Conservation (phyloP, 2,113 vertebrate species). For the Seriola quinqueradiata region DNA sequence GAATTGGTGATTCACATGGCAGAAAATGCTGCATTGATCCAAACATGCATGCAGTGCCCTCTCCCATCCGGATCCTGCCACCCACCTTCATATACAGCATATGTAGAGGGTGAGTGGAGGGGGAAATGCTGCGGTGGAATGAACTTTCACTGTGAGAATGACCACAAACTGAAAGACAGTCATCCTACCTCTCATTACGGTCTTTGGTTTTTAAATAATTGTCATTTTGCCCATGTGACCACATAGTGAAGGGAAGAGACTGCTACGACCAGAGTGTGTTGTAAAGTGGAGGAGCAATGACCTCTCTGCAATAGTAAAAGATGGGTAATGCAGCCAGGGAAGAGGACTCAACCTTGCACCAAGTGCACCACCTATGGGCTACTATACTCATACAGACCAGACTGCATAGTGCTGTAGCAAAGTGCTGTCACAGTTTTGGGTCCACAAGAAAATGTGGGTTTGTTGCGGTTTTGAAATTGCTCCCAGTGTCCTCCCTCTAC, state of each 20-base stretch:
- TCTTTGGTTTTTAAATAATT: constrained; percentile 64
- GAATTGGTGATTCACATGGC: constrained; percentile 26
- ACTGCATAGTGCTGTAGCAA: constrained; percentile 22
- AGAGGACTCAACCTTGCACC: constrained; percentile 33
- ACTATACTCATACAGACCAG: constrained; percentile 13
- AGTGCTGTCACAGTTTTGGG: constrained; percentile 18
- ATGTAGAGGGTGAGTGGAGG: constrained; percentile 56
- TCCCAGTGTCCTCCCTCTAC: constrained; percentile 3
- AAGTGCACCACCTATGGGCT: constrained; percentile 53
- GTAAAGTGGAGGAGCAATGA: constrained; percentile 35
- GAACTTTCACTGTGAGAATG: constrained; percentile 75
- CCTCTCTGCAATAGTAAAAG: constrained; percentile 38
- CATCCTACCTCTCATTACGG: constrained; percentile 80
- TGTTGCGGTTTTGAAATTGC: not conserved
- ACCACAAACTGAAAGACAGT: constrained; percentile 73
- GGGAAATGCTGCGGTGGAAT: constrained; percentile 48
- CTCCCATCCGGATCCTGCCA: constrained; percentile 51
- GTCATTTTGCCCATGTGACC: constrained; percentile 55
- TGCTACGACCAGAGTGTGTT: constrained; percentile 23
- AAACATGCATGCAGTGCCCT: constrained; percentile 62
- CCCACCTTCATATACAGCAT: constrained; percentile 62
- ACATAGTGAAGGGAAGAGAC: not conserved
- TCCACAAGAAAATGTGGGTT: constrained; percentile 16
- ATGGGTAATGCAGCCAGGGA: constrained; percentile 29
- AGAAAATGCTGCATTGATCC: constrained; percentile 49